phyloP scores from a whole-genome alignment of 2,888 invertebrate genomes.

The Hanleya hanleyi region DNA sequence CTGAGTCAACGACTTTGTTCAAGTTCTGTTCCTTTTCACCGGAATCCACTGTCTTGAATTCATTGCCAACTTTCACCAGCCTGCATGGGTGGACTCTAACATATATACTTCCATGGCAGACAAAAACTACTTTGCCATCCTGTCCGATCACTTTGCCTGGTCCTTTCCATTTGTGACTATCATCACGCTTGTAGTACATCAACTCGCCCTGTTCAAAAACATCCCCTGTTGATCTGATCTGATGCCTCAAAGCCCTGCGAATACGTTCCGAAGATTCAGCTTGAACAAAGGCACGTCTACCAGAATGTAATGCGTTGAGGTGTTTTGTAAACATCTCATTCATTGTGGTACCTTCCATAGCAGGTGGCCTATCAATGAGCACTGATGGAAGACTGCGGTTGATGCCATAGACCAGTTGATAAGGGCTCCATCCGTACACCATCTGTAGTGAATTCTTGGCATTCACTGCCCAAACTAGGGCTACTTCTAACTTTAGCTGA shows the following conservation, averaged over 20 bases:
- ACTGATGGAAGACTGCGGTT: constrained; percentile 24
- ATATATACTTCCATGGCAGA: constrained; percentile 31
- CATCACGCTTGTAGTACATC: constrained; percentile 19
- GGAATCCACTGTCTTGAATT: too few species aligned
- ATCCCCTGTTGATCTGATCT: constrained; percentile 17
- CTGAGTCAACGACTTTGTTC: too few species aligned
- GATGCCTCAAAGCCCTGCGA: constrained; percentile 19
- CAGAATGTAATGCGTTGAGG: constrained; percentile 30
- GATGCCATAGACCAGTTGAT: constrained; percentile 23
- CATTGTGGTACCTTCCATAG: constrained; percentile 9
- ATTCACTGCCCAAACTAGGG: constrained; percentile 12
- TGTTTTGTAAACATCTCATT: constrained; percentile 30
- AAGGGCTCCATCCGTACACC: constrained; percentile 17
- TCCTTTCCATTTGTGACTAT: constrained; percentile 23
- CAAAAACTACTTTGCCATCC: constrained; percentile 32
- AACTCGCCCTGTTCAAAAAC: neutral
- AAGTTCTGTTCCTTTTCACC: too few species aligned
- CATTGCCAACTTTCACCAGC: constrained; percentile 14
- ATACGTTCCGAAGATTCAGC: constrained; percentile 26
- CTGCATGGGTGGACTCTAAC: constrained; percentile 27
- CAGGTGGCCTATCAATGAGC: constrained; percentile 16
- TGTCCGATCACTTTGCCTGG: constrained; percentile 41
- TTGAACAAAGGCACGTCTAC: constrained; percentile 23
- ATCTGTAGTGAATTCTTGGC: constrained; percentile 14
- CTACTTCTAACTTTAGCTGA: neutral